Base-by-base conservation (phyloP, 2,888 invertebrate species). In the Heliconius sara region DNA sequence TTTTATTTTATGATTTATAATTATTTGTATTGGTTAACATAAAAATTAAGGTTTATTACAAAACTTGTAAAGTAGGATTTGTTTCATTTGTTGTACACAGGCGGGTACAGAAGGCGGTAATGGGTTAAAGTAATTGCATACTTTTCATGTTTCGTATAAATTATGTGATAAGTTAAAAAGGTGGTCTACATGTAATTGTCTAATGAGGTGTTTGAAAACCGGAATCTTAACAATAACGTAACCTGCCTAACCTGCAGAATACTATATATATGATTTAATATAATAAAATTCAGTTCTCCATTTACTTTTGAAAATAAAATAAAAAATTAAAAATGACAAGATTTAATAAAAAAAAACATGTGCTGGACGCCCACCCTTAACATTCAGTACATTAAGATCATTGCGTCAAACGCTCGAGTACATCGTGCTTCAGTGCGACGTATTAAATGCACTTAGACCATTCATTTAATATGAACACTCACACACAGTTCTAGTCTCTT, bases 1-100 rank as follows among this genome's bases (percentile, higher is more conserved):
- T 81, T 80, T 82, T 82, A 82, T 82, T 82, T 82, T 79, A 79
- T 82, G 82, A 77, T 80, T 79, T 82, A n/a, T n/a, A n/a, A n/a
- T 79, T 82, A 82, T 82, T 80, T 82, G 79, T 82, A 80, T 82
- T 81, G 79, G 80, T 82, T 82, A 82, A 82, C 82, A 82, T 79
- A 82, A 79, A 80, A 82, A 80, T 82, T 25, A 82, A 82, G 80
- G 80, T 80, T 82, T 82, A 82, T 82, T 82, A 80, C 82, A 82
- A 82, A 82, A 82, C 80, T 82, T 80, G 80, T 82, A 82, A 82
- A 82, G 79, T 82, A 82, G 79, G 78, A 75, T 43, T 70, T 80
- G 82, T 79, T 80, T 80, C 80, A 82, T 82, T 82, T 80, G 80
- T 81, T 80, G 79, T 80, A 80, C 80, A 77, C 78, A 81, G 66